Base-by-base conservation (phyloP, 2,113 vertebrate genomes). In the Cottus gobio region DNA sequence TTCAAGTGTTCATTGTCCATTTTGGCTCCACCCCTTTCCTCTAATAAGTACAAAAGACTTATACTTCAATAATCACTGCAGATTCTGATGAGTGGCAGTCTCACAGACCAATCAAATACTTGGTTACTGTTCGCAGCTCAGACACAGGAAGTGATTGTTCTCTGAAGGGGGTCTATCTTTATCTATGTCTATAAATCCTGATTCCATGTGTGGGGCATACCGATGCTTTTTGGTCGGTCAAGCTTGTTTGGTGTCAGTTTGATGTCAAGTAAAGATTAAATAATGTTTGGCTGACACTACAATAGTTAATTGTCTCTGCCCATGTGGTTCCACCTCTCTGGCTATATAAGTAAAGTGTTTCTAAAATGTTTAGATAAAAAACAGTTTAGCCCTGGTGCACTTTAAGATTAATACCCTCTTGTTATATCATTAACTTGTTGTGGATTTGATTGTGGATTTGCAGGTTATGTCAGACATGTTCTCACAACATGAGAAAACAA, bases 191-290 rank as follows among this genome's bases (percentile, higher is more conserved):
- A 15, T 12, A 60, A 44, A 72, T n/a, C 54, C 54, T n/a, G 26
- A 7, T 44, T 71, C 37, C 7, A 48, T 57, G 56, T 64, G 36
- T n/a, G 15, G 24, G 24, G 37, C 26, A 44, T 18, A 22, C 5
- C n/a, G 42, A 37, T 1, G 20, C 30, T 34, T 61, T 61, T 71
- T 63, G 16, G 28, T 56, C 3, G 3, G 16, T 46, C 22, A 18
- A 57, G 31, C 5, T 57, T 5, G 28, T 28, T 75, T 3, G 31
- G 2, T 62, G 26, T 2, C 12, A 54, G 44, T 79, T 34, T 75
- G 16, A 0, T 57, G 54, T 75, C 30, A 66, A 75, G 52, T 37
- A 63, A 81, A 70, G 64, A 1, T 58, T 56, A 39, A 26, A 20
- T 65, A 12, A 3, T 20, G 62, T 44, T 31, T 52, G 31, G 30